Percentiles rank a stretch among this genome's conserved stretches.
Evolutionary conservation across 1,140 invertebrate genomes (phyloP).

Genomic region (Euura saliciscinereae): DNA sequence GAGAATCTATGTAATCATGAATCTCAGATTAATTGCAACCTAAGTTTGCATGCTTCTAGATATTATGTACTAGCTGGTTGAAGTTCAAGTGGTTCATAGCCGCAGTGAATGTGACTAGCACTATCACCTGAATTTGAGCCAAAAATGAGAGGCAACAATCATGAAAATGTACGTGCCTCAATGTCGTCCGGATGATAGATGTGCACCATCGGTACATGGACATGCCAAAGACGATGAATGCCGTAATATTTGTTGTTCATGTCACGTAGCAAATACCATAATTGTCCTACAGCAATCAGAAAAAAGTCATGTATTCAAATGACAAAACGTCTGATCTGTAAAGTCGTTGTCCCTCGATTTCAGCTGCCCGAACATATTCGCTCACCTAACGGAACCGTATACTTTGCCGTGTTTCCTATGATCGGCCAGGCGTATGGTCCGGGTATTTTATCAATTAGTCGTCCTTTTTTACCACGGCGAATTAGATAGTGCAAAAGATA

Average conservation of each 20-base stretch:
- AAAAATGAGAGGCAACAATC: too few species aligned
- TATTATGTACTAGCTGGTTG: too few species aligned
- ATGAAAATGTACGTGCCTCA: constrained; percentile 26
- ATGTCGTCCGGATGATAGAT: constrained; percentile 21
- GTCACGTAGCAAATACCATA: constrained; percentile 25
- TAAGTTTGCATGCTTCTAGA: too few species aligned
- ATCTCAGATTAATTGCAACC: too few species aligned
- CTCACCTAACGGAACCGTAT: constrained; percentile 27
- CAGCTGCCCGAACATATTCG: neutral
- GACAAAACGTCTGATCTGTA: too few species aligned
- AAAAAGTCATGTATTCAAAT: neutral
- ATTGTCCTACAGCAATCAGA: constrained; percentile 26
- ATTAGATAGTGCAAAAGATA: constrained; percentile 8
- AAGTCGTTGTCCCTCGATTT: neutral
- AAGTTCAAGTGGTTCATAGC: neutral
- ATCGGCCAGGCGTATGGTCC: constrained; percentile 33
- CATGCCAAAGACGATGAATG: constrained; percentile 33
- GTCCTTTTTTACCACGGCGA: constrained; percentile 23
- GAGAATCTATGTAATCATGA: constrained; percentile 30
- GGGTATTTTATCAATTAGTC: constrained; percentile 32
- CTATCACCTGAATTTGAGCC: too few species aligned
- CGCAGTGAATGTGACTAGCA: neutral
- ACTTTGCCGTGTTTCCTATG: constrained; percentile 30
- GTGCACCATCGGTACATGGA: constrained; percentile 13
- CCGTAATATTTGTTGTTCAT: constrained; percentile 38